Evolutionary conservation across 2,888 invertebrate species (phyloP), one percentile per base, ranked within the genome.

Genomic region (Macrostomum cliftonense): DNA sequence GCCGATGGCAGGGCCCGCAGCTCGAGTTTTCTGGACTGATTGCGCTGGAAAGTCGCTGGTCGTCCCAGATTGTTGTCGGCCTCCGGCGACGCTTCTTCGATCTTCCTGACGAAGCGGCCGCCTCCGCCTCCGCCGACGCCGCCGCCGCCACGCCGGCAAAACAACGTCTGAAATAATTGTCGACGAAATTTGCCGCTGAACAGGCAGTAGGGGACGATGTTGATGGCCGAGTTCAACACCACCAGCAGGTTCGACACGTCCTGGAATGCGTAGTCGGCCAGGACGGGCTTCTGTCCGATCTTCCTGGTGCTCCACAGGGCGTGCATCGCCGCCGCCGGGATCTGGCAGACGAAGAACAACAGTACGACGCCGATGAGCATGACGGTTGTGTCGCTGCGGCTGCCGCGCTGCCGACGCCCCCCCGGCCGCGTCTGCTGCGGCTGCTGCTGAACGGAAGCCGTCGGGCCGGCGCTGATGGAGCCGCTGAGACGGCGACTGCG

Each of bases 121-220:
- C 28, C 28, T 4, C 5, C 28, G 28, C 28, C n/a, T n/a, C n/a
- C n/a, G n/a, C n/a, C n/a, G n/a, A n/a, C n/a, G n/a, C n/a, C n/a
- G n/a, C n/a, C n/a, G n/a, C n/a, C n/a, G n/a, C n/a, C n/a, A n/a
- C n/a, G n/a, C n/a, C n/a, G 9, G 28, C 28, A 28, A 9, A 28
- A 9, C 28, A 28, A 9, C 4, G 28, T 28, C 28, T 9, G 5
- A 28, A 28, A 9, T 28, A 68, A 64, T 51, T 67, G 62, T 20
- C 55, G 54, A 4, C 69, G 60, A 53, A 69, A 69, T 49, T 61
- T 59, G 50, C 60, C 55, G 16, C 69, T 67, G 51, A 70, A 70
- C 52, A 68, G 63, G 53, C 67, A 69, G 56, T 70, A 70, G 48
- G 68, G 67, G 47, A 69, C 61, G 54, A 69, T 66, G 57, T 70